These are phyloP conservation scores for Penaeus monodon DNA, from an alignment of 2,888 invertebrate genomes.

Conservation along the genomic window DNA sequence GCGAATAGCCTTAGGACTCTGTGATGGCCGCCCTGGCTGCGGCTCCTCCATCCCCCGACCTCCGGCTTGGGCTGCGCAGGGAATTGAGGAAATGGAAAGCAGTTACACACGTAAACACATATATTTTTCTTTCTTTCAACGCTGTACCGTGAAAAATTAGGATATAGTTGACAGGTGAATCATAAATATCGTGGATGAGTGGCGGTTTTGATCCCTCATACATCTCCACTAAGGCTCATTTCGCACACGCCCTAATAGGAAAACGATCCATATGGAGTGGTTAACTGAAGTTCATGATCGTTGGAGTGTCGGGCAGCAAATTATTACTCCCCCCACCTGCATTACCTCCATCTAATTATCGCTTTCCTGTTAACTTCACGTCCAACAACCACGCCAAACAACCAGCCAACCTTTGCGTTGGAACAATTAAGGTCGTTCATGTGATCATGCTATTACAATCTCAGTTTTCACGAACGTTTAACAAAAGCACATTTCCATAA, in stretches of 20 bases:
- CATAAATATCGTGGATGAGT: neutral
- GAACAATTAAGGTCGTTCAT: too few relatives aligned
- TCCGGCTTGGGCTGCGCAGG: too few relatives aligned
- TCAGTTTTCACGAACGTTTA: constrained; percentile 5
- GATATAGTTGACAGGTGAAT: constrained; percentile 45
- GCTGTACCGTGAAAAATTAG: constrained; percentile 33
- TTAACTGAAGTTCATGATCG: constrained; percentile 56
- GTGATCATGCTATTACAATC: too few relatives aligned
- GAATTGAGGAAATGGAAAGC: too few relatives aligned
- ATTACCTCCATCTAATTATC: constrained; percentile 54
- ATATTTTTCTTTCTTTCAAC: too few relatives aligned
- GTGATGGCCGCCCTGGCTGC: too few relatives aligned
- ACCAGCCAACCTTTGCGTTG: neutral
- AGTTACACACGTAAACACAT: too few relatives aligned
- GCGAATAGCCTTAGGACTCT: too few relatives aligned
- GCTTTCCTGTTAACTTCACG: constrained; percentile 52
- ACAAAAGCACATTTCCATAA: neutral
- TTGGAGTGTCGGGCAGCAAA: constrained; percentile 45
- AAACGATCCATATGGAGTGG: constrained; percentile 57
- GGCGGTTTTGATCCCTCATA: constrained; percentile 18
- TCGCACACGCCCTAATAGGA: constrained; percentile 42
- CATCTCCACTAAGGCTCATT: constrained; percentile 40
- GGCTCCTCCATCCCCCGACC: too few relatives aligned
- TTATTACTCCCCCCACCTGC: constrained; percentile 40
- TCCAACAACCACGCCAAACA: constrained; percentile 29